phyloP scores from a whole-genome alignment of 2,113 vertebrate genomes.

The Ceyx cyanopectus region DNA sequence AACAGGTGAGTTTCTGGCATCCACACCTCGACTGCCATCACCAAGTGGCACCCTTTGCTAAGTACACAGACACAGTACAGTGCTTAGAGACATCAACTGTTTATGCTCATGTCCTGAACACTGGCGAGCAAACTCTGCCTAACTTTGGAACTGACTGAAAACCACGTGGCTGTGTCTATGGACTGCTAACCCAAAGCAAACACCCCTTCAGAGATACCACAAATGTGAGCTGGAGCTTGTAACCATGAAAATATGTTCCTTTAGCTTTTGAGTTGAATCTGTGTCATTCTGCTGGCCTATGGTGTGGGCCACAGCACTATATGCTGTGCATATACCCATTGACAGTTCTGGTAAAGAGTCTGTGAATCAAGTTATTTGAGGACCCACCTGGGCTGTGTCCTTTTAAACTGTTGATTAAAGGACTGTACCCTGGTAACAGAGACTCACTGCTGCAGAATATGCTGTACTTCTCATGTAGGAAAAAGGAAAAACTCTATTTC shows the following conservation, averaged over 20 bases:
- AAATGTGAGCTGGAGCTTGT: background rate
- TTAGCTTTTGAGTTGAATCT: background rate
- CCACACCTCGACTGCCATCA: background rate
- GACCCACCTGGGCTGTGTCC: background rate
- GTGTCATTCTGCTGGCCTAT: background rate
- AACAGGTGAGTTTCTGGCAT: background rate
- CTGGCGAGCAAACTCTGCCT: background rate
- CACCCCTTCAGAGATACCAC: background rate
- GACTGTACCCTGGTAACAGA: background rate
- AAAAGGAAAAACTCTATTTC: background rate
- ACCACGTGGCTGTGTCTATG: background rate
- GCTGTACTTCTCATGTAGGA: background rate
- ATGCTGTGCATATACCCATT: fast-evolving
- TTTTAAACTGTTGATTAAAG: background rate
- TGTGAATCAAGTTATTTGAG: background rate
- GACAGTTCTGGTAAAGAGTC: background rate
- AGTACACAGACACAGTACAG: background rate
- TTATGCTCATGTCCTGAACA: background rate
- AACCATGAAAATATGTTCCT: background rate
- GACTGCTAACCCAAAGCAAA: background rate
- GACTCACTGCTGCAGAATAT: background rate
- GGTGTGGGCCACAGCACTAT: background rate
- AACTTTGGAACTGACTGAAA: background rate
- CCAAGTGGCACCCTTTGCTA: background rate
- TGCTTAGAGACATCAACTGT: background rate